These are phyloP conservation scores for Kryptolebias ocellatus DNA, from an alignment of 2,797 vertebrate species.

Conservation along the genomic window DNA sequence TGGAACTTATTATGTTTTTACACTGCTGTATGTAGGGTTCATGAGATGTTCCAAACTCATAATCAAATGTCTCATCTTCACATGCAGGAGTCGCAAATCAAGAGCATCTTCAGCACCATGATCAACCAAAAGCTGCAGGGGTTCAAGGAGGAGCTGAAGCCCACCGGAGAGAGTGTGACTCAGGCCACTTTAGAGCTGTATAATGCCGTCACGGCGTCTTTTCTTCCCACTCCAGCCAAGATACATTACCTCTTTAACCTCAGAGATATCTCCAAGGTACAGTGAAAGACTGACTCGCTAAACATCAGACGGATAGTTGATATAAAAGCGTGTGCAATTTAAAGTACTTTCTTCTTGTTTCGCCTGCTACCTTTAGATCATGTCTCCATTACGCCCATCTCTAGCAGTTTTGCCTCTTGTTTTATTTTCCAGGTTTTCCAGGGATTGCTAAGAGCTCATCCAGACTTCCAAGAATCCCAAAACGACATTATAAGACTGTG, in stretches of 20 bases:
- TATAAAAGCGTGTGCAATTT: too few species aligned
- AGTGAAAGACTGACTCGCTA: neutral
- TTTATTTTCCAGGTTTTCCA: slow-evolving; percentile 85
- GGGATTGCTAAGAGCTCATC: slow-evolving; percentile 87
- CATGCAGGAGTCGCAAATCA: slow-evolving; percentile 86
- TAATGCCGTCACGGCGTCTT: slow-evolving; percentile 79
- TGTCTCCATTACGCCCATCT: too few species aligned
- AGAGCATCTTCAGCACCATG: slow-evolving; percentile 87
- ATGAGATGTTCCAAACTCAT: neutral
- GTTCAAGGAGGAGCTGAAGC: slow-evolving; percentile 88
- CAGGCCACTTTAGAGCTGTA: slow-evolving; percentile 89
- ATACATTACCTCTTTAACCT: slow-evolving; percentile 95
- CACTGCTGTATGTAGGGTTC: neutral
- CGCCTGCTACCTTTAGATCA: too few species aligned
- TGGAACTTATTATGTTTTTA: neutral
- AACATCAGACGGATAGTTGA: neutral
- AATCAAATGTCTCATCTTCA: neutral
- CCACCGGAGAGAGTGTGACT: slow-evolving; percentile 84
- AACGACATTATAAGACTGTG: slow-evolving; percentile 86
- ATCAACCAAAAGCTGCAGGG: slow-evolving; percentile 89
- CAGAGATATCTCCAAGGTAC: slow-evolving; percentile 91
- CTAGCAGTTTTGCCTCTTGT: neutral
- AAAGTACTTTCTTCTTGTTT: too few species aligned
- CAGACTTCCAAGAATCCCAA: slow-evolving; percentile 88
- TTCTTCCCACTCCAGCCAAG: slow-evolving; percentile 90